Evolutionary conservation across 2,113 vertebrate genomes (phyloP).

Genomic region (Daubentonia madagascariensis): DNA sequence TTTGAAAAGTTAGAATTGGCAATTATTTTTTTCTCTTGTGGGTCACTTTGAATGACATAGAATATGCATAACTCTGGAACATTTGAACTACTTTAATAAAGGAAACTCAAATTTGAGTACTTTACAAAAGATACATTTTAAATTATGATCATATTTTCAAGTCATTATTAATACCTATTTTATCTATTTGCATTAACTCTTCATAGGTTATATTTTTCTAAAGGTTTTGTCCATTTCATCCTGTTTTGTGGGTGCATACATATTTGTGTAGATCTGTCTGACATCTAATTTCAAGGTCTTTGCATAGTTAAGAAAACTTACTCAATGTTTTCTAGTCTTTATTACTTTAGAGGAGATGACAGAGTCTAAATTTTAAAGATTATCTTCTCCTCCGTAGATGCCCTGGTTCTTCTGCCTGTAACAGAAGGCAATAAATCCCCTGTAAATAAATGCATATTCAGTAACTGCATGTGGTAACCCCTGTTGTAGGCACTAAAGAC

Average conservation of each 20-base stretch:
- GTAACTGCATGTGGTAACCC: background rate
- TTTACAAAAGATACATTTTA: background rate
- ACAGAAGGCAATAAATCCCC: rapidly evolving
- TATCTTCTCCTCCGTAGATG: background rate
- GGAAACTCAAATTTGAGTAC: background rate
- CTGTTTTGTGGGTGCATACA: background rate
- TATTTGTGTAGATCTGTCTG: background rate
- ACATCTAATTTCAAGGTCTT: background rate
- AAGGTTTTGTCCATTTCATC: background rate
- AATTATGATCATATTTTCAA: background rate
- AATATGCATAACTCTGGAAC: background rate
- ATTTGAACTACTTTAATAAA: background rate
- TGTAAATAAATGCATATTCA: background rate
- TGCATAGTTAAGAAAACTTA: background rate
- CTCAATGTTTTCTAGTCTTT: background rate
- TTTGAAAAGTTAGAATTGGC: background rate
- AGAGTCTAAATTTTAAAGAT: background rate
- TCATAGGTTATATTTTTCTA: background rate
- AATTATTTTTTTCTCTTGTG: background rate
- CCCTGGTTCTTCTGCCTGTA: background rate
- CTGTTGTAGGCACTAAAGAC: background rate
- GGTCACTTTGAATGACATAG: background rate
- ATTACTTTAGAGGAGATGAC: background rate
- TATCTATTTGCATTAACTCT: background rate
- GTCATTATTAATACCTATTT: background rate